A percentile compares a stretch with the other conserved stretches of the same genome.
Evolutionary conservation across 2,888 invertebrate genomes (phyloP).

Genomic region (Timema cristinae): DNA sequence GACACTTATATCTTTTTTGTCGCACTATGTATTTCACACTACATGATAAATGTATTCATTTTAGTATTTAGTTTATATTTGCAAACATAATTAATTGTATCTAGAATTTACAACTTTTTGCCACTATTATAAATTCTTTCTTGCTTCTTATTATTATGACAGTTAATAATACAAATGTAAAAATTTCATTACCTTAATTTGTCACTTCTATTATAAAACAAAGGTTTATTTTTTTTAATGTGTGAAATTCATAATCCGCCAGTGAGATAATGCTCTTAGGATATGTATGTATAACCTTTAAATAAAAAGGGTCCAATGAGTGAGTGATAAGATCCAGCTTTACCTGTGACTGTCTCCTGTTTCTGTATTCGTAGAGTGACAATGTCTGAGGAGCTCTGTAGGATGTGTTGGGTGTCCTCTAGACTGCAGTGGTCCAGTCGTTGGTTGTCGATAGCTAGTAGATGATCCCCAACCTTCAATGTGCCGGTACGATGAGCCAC

Average conservation of each 20-base stretch:
- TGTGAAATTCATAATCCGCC: too few species aligned
- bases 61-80: too few species aligned
- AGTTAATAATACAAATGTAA: too few species aligned
- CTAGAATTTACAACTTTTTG: neutral
- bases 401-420: slow-evolving; percentile 51
- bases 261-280: neutral
- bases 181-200: too few species aligned
- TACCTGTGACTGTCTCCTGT: slow-evolving; percentile 40
- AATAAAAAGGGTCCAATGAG: neutral
- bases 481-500: slow-evolving; percentile 87
- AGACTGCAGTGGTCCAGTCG: slow-evolving; percentile 66
- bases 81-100: too few species aligned
- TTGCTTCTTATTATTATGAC: too few species aligned
- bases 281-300: neutral
- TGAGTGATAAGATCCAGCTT: too few species aligned
- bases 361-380: slow-evolving; percentile 50
- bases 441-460: slow-evolving; percentile 83
- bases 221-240: too few species aligned
- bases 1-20: too few species aligned
- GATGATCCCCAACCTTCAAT: slow-evolving; percentile 77
- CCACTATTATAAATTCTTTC: neutral
- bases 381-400: slow-evolving; percentile 52
- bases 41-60: too few species aligned
- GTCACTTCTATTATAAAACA: too few species aligned
- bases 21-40: too few species aligned